These are phyloP conservation scores for Knipowitschia caucasica DNA, from an alignment of 2,797 vertebrate genomes.

Conservation along the genomic window DNA sequence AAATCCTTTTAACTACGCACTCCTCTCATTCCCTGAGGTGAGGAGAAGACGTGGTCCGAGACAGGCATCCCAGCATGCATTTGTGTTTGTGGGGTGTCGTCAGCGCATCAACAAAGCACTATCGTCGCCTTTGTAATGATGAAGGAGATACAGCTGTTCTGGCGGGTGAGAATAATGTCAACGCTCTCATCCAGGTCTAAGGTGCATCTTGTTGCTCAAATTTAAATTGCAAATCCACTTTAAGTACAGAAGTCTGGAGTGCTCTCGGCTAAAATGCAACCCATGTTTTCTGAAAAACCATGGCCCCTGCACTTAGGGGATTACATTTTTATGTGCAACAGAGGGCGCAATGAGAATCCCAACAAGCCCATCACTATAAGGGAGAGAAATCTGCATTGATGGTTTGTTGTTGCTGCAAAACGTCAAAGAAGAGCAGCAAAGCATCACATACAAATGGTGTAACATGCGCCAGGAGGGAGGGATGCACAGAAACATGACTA, in stretches of 20 bases:
- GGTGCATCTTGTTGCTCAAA: slow-evolving; percentile 43
- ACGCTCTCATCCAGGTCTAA: slow-evolving; percentile 20
- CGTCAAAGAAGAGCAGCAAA: slow-evolving; percentile 1
- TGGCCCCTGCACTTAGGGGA: slow-evolving; percentile 66
- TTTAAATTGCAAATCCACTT: slow-evolving; percentile 67
- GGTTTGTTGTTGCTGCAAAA: slow-evolving; percentile 18
- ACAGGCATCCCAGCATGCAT: slow-evolving; percentile 28
- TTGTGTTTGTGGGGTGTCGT: slow-evolving; percentile 41
- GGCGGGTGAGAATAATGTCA: slow-evolving; percentile 32
- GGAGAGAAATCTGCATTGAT: slow-evolving; percentile 1
- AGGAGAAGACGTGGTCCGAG: slow-evolving; percentile 33
- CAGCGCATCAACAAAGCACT: slow-evolving; percentile 48
- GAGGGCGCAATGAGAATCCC: slow-evolving; percentile 18
- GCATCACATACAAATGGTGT: slow-evolving; percentile 11
- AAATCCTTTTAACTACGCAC: slow-evolving; percentile 73
- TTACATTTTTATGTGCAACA: slow-evolving; percentile 58
- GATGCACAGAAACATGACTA: slow-evolving; percentile 29
- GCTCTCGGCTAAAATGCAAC: slow-evolving; percentile 65
- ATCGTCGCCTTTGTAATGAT: slow-evolving; percentile 46
- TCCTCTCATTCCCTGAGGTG: slow-evolving; percentile 60
- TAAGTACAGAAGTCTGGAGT: slow-evolving; percentile 52
- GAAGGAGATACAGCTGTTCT: slow-evolving; percentile 53
- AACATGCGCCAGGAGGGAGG: slow-evolving; percentile 25
- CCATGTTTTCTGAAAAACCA: slow-evolving; percentile 54
- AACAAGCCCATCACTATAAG: slow-evolving; percentile 27